These are phyloP conservation scores for Deilephila elpenor DNA, from an alignment of 2,888 invertebrate species.

Conservation along the genomic window DNA sequence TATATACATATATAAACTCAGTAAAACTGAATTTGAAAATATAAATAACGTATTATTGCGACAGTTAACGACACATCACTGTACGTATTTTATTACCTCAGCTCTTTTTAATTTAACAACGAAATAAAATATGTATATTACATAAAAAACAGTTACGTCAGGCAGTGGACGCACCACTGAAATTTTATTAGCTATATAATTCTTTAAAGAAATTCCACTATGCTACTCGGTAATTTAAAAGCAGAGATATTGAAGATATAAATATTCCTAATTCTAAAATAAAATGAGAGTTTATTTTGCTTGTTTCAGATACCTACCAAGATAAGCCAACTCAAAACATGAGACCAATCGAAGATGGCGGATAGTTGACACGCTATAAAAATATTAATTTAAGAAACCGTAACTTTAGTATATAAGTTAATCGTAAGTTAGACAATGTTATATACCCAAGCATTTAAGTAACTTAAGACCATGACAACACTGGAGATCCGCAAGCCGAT, in stretches of 20 bases:
- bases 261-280: slow-evolving; percentile 3
- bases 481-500: slow-evolving; percentile 40
- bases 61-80: slow-evolving; percentile 57
- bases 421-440: slow-evolving; percentile 64
- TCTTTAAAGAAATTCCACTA: slow-evolving; percentile 45
- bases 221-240: slow-evolving; percentile 12
- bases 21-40: slow-evolving; percentile 46
- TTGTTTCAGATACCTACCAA: slow-evolving; percentile 70
- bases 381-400: slow-evolving; percentile 75
- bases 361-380: slow-evolving; percentile 61
- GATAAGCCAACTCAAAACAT: slow-evolving; percentile 56
- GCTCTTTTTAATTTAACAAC: slow-evolving; percentile 40
- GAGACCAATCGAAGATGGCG: slow-evolving; percentile 71
- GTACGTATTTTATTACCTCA: slow-evolving; percentile 44
- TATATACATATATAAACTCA: slow-evolving; percentile 50
- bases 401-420: slow-evolving; percentile 77
- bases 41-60: slow-evolving; percentile 66
- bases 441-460: slow-evolving; percentile 77
- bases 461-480: slow-evolving; percentile 50
- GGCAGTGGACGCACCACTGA: slow-evolving; percentile 41
- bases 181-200: slow-evolving; percentile 49
- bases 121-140: slow-evolving; percentile 46
- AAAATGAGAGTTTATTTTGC: slow-evolving; percentile 21
- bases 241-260: slow-evolving; percentile 9
- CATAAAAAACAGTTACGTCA: slow-evolving; percentile 57